phyloP scores from a whole-genome alignment of 2,113 vertebrate genomes.

The Carassius carassius region DNA sequence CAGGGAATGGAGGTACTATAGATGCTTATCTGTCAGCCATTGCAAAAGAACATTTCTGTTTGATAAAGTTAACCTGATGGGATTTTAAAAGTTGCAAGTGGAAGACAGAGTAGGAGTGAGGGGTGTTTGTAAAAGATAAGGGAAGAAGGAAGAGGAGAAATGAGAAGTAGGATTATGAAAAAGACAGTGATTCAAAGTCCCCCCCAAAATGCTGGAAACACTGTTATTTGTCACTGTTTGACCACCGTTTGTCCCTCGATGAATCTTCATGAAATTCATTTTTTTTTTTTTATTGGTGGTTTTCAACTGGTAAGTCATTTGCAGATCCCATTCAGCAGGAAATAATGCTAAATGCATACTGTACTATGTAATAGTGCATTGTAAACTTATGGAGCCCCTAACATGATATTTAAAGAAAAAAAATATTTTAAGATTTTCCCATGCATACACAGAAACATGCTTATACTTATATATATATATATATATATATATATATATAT shows the following conservation, averaged over 20 bases:
- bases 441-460: too few relatives aligned
- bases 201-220: background rate
- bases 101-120: constrained; percentile 1
- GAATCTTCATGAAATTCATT: background rate
- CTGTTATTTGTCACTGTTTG: background rate
- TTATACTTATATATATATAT: too few relatives aligned
- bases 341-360: too few relatives aligned
- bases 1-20: constrained; percentile 21
- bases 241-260: background rate
- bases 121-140: background rate
- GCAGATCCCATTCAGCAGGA: background rate
- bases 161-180: background rate
- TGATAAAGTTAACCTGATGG: constrained; percentile 43
- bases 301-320: background rate
- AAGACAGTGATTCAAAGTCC: background rate
- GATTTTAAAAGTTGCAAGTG: constrained; percentile 40
- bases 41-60: constrained; percentile 42
- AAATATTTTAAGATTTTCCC: too few relatives aligned
- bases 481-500: too few relatives aligned
- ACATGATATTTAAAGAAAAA: too few relatives aligned
- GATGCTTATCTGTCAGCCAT: constrained; percentile 42
- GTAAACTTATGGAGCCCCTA: too few relatives aligned
- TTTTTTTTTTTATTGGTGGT: background rate
- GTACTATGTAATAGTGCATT: too few relatives aligned
- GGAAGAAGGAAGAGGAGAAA: constrained; percentile 13